These are phyloP conservation scores for Lithobius niger DNA, from an alignment of 1,140 invertebrate genomes.

Conservation along the genomic window DNA sequence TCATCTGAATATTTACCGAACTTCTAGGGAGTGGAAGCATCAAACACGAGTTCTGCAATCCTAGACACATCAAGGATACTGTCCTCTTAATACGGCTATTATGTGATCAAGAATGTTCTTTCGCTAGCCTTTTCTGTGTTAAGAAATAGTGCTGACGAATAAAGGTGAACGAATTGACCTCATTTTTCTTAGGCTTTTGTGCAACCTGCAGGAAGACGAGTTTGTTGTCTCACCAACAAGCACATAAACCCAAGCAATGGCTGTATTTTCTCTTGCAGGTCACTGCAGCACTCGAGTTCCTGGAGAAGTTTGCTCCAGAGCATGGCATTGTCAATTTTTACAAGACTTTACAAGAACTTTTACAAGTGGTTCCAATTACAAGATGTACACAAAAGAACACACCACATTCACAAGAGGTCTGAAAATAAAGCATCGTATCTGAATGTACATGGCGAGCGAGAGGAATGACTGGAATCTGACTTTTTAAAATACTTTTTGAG, in stretches of 20 bases:
- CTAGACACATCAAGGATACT: not conserved
- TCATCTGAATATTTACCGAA: too few relatives aligned
- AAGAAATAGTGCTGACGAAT: not conserved
- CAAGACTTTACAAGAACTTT: too few relatives aligned
- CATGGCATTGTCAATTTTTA: too few relatives aligned
- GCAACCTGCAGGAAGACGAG: not conserved
- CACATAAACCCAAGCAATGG: not conserved
- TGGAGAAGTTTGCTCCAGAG: too few relatives aligned
- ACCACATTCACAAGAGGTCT: not conserved
- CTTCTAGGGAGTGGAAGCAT: not conserved
- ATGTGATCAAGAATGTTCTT: slow-evolving; percentile 11
- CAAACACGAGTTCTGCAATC: not conserved
- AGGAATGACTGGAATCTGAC: not conserved
- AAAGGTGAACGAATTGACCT: not conserved
- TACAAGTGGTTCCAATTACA: not conserved
- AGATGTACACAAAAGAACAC: not conserved
- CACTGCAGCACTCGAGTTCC: too few relatives aligned
- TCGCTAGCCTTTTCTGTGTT: not conserved
- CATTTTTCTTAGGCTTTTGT: not conserved
- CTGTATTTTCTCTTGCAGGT: too few relatives aligned
- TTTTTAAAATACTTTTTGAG: not conserved
- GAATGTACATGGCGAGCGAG: not conserved
- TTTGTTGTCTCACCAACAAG: not conserved
- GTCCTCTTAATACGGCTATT: slow-evolving; percentile 1
- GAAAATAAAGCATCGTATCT: not conserved